These are phyloP conservation scores for Halichoeres trimaculatus DNA, from an alignment of 2,113 vertebrate genomes.

Conservation along the genomic window DNA sequence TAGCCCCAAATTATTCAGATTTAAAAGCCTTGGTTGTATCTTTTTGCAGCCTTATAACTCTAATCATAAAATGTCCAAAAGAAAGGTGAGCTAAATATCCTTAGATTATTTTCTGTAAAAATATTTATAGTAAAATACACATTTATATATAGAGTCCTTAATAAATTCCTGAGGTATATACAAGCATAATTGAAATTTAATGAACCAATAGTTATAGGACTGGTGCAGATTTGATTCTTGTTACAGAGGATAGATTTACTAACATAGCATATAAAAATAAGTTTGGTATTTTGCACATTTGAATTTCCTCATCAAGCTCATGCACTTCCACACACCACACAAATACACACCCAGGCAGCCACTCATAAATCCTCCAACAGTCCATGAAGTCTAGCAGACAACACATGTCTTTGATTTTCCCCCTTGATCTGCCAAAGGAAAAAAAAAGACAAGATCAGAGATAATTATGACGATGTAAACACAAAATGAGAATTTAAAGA, in stretches of 20 bases:
- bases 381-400: slow-evolving; percentile 82
- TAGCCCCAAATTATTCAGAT: slow-evolving; percentile 1
- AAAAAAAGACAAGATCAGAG: slow-evolving; percentile 12
- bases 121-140: slow-evolving; percentile 23
- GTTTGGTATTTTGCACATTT: slow-evolving; percentile 11
- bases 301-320: background rate
- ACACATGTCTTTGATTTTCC: slow-evolving; percentile 93
- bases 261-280: slow-evolving; percentile 42
- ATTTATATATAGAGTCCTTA: background rate
- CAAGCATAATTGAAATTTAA: background rate
- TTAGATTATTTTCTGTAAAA: slow-evolving; percentile 9
- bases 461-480: background rate
- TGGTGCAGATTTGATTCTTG: background rate
- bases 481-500: background rate
- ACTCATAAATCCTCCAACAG: background rate
- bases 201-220: background rate
- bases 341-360: slow-evolving; percentile 37
- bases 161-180: background rate
- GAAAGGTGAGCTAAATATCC: slow-evolving; percentile 5
- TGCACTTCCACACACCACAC: slow-evolving; percentile 14
- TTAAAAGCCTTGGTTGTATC: background rate
- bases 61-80: slow-evolving; percentile 1
- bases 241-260: slow-evolving; percentile 1
- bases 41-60: slow-evolving; percentile 2
- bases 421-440: slow-evolving; percentile 40